Conservation (phyloP, 1,140 invertebrate species). For the Sycophila sp. region DNA sequence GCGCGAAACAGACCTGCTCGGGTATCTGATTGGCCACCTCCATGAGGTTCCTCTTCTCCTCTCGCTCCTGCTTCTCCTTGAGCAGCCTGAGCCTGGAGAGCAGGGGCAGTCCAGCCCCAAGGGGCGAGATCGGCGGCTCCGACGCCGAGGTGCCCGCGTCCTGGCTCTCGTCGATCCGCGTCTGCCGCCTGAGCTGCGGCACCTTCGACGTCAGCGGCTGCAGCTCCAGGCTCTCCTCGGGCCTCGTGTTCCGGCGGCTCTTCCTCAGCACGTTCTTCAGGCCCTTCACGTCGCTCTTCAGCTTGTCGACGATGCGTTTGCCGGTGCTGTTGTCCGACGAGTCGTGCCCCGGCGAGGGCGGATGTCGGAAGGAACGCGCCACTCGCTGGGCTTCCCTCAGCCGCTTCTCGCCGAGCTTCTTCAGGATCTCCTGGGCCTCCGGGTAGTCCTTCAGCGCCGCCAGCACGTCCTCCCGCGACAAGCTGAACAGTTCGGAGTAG, state of each 20-base stretch:
- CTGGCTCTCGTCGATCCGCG: slow-evolving; percentile 56
- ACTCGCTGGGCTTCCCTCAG: slow-evolving; percentile 79
- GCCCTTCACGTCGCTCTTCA: slow-evolving; percentile 85
- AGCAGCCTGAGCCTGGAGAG: slow-evolving; percentile 80
- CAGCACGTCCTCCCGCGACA: slow-evolving; percentile 94
- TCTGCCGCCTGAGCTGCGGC: slow-evolving; percentile 58
- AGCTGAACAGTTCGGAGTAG: slow-evolving; percentile 94
- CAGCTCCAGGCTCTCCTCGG: slow-evolving; percentile 64
- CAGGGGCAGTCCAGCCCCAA: slow-evolving; percentile 85
- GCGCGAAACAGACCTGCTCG: slow-evolving; percentile 32
- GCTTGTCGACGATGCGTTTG: slow-evolving; percentile 81
- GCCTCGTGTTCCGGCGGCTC: slow-evolving; percentile 67
- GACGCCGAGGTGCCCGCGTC: slow-evolving; percentile 26
- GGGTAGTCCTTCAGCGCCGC: slow-evolving; percentile 97
- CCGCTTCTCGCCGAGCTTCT: slow-evolving; percentile 85
- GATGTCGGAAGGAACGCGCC: slow-evolving; percentile 40
- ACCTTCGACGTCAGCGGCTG: slow-evolving; percentile 68
- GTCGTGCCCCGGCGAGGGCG: slow-evolving; percentile 61
- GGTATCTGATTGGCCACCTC: slow-evolving; percentile 54
- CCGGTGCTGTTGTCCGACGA: slow-evolving; percentile 75
- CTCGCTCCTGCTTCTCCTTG: slow-evolving; percentile 84
- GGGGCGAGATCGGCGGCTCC: slow-evolving; percentile 69
- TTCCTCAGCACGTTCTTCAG: slow-evolving; percentile 74
- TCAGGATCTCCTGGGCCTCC: slow-evolving; percentile 93
- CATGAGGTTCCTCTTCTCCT: slow-evolving; percentile 69